Base-by-base conservation (phyloP, 2,797 vertebrate genomes). In the Coranthus polyacanthus region DNA sequence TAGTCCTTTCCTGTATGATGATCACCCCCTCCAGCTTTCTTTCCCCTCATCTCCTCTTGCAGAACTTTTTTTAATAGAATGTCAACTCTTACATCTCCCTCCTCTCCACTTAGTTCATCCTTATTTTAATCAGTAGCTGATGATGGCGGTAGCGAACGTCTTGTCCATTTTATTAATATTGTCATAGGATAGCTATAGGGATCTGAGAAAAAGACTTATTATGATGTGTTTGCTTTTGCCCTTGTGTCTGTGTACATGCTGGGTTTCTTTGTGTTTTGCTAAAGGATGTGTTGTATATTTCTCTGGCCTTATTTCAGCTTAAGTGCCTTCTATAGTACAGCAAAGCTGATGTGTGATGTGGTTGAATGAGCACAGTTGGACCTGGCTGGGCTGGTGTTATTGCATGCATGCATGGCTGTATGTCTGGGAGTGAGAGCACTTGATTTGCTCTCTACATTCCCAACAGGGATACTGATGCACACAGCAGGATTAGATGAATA, bases 401-500 rank as follows among this genome's bases (percentile, higher is more conserved):
- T 63, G 58, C 50, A 41, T 62, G 39, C 43, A 47, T 72, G 39
- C 53, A 53, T 60, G 63, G 42, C 44, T 75, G 71, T 84, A 60
- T 77, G 59, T 77, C 66, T 80, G 50, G 24, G 20, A 57, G 54
- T 45, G 44, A 72, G 60, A 26, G 56, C 58, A 29, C 51, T 42
- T 41, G 69, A 81, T 84, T 83, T 74, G 75, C 41, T 22, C 65
- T 83, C 71, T 37, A 32, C 61, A 44, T 75, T 79, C 81, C 72
- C 83, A 79, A 77, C 53, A 81, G 83, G 72, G 84, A 89, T 59
- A 68, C 63, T 63, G 76, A 71, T 57, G 20, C 11, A 50, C 85
- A 86, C 81, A 72, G 83, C 78, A 79, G 77, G 78, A 82, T 90
- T 84, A 85, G 73, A 77, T 39, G n/a, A 75, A 80, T 80, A 76